Evolutionary conservation across 2,888 invertebrate species (phyloP).

Genomic region (Drosophila eohydei): DNA sequence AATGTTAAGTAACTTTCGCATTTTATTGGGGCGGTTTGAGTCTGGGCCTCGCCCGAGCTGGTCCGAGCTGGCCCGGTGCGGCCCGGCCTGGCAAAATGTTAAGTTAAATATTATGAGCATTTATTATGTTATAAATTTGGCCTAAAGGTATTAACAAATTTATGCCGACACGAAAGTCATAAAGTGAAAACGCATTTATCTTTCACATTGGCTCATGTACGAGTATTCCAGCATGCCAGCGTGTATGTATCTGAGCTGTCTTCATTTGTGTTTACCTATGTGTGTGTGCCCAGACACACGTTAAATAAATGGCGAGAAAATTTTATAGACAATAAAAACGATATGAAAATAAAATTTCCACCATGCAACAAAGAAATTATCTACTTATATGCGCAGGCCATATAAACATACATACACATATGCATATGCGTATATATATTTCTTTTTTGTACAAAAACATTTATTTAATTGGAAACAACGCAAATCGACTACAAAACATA

Average conservation of each 20-base stretch:
- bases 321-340: slow-evolving; percentile 74
- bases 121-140: slow-evolving; percentile 83
- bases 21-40: slow-evolving; percentile 64
- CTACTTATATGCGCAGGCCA: slow-evolving; percentile 6
- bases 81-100: slow-evolving; percentile 68
- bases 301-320: slow-evolving; percentile 70
- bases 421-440: background rate
- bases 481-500: slow-evolving; percentile 12
- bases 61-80: background rate
- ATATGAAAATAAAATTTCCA: slow-evolving; percentile 59
- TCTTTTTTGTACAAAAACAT: slow-evolving; percentile 6
- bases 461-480: slow-evolving; percentile 48
- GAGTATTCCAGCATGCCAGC: slow-evolving; percentile 27
- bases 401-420: background rate
- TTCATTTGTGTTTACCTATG: slow-evolving; percentile 1
- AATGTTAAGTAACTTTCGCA: slow-evolving; percentile 77
- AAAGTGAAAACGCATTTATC: slow-evolving; percentile 82
- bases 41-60: slow-evolving; percentile 9
- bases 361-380: slow-evolving; percentile 65
- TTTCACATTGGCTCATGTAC: slow-evolving; percentile 58
- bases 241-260: background rate
- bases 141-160: slow-evolving; percentile 81
- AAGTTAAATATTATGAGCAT: slow-evolving; percentile 82
- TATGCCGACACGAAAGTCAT: slow-evolving; percentile 82
- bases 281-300: slow-evolving; percentile 31